Percentiles rank a stretch among this genome's conserved stretches.
phyloP scores from a whole-genome alignment of 2,113 vertebrate species.

The Craseonycteris thonglongyai region DNA sequence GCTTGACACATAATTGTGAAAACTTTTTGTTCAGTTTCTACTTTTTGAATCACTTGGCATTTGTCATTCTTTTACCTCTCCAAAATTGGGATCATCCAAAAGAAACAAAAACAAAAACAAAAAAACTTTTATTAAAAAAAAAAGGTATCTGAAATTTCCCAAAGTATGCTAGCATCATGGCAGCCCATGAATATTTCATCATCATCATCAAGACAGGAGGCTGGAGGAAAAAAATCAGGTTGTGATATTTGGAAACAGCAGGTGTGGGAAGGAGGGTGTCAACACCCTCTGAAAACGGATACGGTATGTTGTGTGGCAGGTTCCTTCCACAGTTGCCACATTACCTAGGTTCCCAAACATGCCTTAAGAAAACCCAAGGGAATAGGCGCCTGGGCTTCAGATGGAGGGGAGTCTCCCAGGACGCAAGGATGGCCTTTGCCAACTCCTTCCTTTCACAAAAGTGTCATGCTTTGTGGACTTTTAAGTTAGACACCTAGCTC shows the following conservation, averaged over 20 bases:
- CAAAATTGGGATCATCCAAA: slow-evolving; percentile 24
- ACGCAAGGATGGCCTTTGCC: neutral
- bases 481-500: neutral
- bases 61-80: slow-evolving; percentile 48
- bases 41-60: neutral
- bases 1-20: neutral
- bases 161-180: slow-evolving; percentile 59
- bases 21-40: neutral
- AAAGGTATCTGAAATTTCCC: slow-evolving; percentile 70
- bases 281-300: slow-evolving; percentile 66
- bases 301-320: slow-evolving; percentile 56
- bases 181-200: slow-evolving; percentile 72
- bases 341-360: slow-evolving; percentile 49
- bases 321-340: slow-evolving; percentile 28
- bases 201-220: slow-evolving; percentile 71
- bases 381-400: neutral
- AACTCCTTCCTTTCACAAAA: neutral
- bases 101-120: slow-evolving; percentile 16
- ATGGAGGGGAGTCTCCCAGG: neutral
- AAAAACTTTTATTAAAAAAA: slow-evolving; percentile 29
- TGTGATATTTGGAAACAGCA: slow-evolving; percentile 76
- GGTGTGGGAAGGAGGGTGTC: slow-evolving; percentile 74
- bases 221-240: slow-evolving; percentile 71
- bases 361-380: slow-evolving; percentile 3
- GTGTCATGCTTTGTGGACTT: neutral